Evolutionary conservation across 2,113 vertebrate species (phyloP).

Genomic region (Noturus placidus): DNA sequence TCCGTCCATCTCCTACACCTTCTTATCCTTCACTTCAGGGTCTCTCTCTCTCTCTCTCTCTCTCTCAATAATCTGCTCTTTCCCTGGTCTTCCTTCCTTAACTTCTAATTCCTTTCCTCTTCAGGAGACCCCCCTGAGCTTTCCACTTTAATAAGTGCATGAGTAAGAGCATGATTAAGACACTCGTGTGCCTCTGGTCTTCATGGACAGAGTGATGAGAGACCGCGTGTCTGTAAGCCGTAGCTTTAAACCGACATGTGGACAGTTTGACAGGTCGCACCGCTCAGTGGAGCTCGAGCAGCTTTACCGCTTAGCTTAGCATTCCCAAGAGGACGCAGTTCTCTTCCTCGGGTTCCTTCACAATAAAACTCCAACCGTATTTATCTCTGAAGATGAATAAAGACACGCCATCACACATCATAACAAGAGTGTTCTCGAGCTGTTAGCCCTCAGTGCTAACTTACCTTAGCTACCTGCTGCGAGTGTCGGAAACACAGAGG

Average conservation of each 20-base stretch:
- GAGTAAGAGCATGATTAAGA: not conserved
- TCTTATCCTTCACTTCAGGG: no score
- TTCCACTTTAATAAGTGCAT: no score
- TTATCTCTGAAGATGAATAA: not conserved
- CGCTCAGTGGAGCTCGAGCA: not conserved
- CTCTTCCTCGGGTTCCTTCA: rapidly evolving
- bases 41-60: not conserved
- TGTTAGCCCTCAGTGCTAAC: not conserved
- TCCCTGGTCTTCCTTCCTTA: not conserved
- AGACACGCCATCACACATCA: no score
- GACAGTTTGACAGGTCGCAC: not conserved
- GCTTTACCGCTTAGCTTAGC: not conserved
- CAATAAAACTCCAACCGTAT: not conserved
- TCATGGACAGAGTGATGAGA: not conserved
- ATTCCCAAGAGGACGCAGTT: not conserved
- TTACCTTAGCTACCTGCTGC: slow-evolving; percentile 61
- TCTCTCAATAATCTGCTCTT: no score
- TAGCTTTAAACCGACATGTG: not conserved
- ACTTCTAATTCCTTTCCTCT: not conserved
- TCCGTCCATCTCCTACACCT: no score
- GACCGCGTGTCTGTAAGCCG: not conserved
- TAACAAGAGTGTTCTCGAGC: not conserved
- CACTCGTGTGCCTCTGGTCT: not conserved
- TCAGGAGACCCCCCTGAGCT: not conserved
- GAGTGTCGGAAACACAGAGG: slow-evolving; percentile 49